Percentiles rank a stretch among this genome's conserved stretches.
Evolutionary conservation across 2,888 invertebrate species (phyloP).

Genomic region (Yponomeuta evonymella): DNA sequence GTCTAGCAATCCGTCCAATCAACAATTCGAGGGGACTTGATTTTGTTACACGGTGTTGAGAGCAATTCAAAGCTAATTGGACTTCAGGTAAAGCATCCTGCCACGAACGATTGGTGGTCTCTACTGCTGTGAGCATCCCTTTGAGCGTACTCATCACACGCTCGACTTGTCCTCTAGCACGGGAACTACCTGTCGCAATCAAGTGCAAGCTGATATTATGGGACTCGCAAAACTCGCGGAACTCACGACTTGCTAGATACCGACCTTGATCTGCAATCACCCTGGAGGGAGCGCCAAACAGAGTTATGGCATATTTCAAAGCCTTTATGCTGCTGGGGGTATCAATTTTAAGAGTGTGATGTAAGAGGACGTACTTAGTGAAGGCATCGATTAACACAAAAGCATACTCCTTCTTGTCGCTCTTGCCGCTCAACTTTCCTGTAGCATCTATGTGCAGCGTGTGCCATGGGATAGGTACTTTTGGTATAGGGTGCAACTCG

Average conservation of each 20-base stretch:
- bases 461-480: slow-evolving; percentile 25
- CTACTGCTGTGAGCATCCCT: slow-evolving; percentile 29
- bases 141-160: slow-evolving; percentile 21
- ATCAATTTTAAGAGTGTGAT: background rate
- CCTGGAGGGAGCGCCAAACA: background rate
- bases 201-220: background rate
- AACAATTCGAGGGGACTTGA: slow-evolving; percentile 30
- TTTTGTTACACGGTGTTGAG: slow-evolving; percentile 27
- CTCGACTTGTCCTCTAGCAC: background rate
- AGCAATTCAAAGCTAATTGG: slow-evolving; percentile 32
- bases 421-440: slow-evolving; percentile 25
- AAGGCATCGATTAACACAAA: background rate
- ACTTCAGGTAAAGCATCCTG: slow-evolving; percentile 30
- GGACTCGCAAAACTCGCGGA: background rate
- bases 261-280: slow-evolving; percentile 1
- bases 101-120: slow-evolving; percentile 27
- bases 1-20: slow-evolving; percentile 28
- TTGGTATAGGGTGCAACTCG: slow-evolving; percentile 29
- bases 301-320: no score
- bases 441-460: slow-evolving; percentile 26
- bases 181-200: background rate
- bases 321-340: background rate
- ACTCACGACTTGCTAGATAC: background rate
- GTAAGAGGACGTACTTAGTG: background rate
- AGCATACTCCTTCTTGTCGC: slow-evolving; percentile 12